A percentile compares a stretch with the other conserved stretches of the same genome.
These are phyloP conservation scores for Cisticola juncidis DNA, from an alignment of 2,113 vertebrate genomes.

Conservation along the genomic window DNA sequence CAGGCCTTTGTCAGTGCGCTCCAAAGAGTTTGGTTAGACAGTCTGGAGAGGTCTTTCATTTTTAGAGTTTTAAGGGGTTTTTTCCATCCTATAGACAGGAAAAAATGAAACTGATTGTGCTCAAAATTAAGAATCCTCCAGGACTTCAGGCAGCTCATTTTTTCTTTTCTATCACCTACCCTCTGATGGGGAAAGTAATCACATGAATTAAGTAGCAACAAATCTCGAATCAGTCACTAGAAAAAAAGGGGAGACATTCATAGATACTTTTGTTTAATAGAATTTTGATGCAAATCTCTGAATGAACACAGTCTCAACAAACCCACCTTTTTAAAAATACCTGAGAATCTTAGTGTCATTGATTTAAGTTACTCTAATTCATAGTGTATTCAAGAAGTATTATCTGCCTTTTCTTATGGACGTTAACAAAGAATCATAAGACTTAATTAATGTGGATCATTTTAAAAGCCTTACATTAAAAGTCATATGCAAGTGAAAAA, in stretches of 20 bases:
- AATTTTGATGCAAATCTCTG: not conserved
- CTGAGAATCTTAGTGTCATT: not conserved
- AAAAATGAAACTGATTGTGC: not conserved
- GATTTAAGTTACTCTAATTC: not conserved
- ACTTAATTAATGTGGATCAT: not conserved
- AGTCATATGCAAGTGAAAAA: not conserved
- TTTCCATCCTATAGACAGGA: fast-evolving
- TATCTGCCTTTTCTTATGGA: not conserved
- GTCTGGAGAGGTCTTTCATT: not conserved
- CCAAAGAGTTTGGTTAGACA: not conserved
- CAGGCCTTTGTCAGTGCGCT: not conserved
- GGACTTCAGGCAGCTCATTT: not conserved
- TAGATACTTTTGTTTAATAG: not conserved
- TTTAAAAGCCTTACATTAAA: not conserved
- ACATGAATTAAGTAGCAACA: not conserved
- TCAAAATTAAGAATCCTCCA: not conserved
- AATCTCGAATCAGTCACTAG: not conserved
- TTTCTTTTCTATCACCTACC: not conserved
- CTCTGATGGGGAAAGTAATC: not conserved
- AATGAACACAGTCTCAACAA: not conserved
- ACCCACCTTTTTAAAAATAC: fast-evolving
- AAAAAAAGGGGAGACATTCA: not conserved
- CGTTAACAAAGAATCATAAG: not conserved
- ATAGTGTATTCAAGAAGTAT: not conserved
- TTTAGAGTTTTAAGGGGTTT: not conserved